Evolutionary conservation across 2,888 invertebrate genomes (phyloP).

Genomic region (Eugnorisma glareosa): DNA sequence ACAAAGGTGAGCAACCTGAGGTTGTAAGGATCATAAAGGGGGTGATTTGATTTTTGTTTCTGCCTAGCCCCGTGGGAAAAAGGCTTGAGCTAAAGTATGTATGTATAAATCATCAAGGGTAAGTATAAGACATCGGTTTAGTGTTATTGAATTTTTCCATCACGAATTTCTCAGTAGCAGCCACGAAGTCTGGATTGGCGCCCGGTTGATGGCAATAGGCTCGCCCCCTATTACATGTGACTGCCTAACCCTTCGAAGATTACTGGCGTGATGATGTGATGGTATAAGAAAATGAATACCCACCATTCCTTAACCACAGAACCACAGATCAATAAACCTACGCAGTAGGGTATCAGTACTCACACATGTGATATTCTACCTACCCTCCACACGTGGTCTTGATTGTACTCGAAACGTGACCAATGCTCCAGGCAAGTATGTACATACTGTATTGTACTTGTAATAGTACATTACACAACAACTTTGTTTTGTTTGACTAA

Average conservation of each 20-base stretch:
- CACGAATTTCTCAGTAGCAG: no score
- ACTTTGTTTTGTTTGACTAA: constrained; percentile 33
- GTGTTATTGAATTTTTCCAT: no score
- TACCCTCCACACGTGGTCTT: constrained; percentile 46
- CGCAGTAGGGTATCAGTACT: background rate
- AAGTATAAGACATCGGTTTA: no score
- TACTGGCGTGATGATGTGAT: background rate
- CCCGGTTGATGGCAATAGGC: no score
- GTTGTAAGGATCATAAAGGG: no score
- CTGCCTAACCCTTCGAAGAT: background rate
- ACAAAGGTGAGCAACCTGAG: no score
- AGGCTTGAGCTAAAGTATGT: no score
- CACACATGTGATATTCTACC: constrained; percentile 19
- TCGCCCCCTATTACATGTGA: background rate
- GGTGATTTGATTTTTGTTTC: no score
- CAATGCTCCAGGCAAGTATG: constrained; percentile 40
- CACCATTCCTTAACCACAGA: background rate
- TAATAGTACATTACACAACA: constrained; percentile 36
- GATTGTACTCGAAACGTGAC: constrained; percentile 55
- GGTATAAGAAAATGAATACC: background rate
- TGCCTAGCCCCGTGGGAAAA: no score
- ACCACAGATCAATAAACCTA: constrained; percentile 19
- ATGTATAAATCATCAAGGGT: no score
- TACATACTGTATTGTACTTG: constrained; percentile 18
- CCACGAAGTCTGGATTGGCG: no score